phyloP scores from a whole-genome alignment of 2,888 invertebrate species.

The Didymodactylos carnosus region DNA sequence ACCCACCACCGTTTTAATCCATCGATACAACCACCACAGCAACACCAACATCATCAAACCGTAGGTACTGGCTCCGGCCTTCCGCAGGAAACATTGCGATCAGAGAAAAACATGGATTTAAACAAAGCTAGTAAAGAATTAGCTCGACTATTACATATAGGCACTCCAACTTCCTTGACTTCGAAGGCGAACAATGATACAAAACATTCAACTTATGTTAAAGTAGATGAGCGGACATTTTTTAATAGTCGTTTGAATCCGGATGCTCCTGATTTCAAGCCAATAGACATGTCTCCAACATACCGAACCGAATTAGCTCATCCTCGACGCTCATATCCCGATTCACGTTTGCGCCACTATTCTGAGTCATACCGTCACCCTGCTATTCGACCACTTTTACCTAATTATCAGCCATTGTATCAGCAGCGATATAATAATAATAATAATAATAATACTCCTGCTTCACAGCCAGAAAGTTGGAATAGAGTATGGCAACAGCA shows the following conservation, averaged over 20 bases:
- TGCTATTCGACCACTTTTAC: not conserved
- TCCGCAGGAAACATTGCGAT: not conserved
- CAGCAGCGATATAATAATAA: not conserved
- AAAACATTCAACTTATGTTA: too few relatives aligned
- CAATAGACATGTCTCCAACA: not conserved
- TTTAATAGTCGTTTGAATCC: not conserved
- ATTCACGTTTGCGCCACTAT: not conserved
- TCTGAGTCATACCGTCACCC: not conserved
- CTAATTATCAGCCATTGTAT: not conserved
- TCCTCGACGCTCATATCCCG: not conserved
- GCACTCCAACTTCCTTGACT: too few relatives aligned
- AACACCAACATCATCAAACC: not conserved
- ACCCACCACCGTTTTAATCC: too few relatives aligned
- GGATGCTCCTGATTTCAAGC: not conserved
- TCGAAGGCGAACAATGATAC: too few relatives aligned
- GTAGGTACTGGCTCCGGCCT: not conserved
- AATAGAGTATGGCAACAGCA: not conserved
- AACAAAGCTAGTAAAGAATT: not conserved
- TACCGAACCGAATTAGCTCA: not conserved
- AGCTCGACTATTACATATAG: not conserved
- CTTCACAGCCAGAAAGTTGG: not conserved
- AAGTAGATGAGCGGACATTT: too few relatives aligned
- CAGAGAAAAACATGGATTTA: not conserved
- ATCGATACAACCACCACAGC: not conserved
- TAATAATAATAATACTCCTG: not conserved